Base-by-base conservation (phyloP, 2,797 vertebrate genomes). In the Aldrovandia affinis region DNA sequence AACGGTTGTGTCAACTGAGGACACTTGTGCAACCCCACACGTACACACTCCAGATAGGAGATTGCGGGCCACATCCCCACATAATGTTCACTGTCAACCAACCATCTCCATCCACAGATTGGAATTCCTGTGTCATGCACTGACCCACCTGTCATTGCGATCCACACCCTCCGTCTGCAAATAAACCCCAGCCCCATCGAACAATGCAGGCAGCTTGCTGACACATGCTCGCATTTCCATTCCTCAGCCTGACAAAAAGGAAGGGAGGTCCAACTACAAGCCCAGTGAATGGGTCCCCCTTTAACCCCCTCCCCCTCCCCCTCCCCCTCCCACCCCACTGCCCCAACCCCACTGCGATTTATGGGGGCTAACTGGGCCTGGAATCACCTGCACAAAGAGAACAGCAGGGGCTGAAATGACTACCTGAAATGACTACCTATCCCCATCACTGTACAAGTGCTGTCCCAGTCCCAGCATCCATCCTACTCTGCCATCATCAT, bases 231-330 rank as follows among this genome's bases (percentile, higher is more conserved):
- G 12, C 30, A 80, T 52, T 63, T 22, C 57, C 30, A 4, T 12
- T 70, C 68, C 10, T 25, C 54, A 73, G 42, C 12, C 78, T 84
- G 59, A 80, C 83, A 84, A 42, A n/a, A 18, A 78, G 50, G 59
- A 36, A 9, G 7, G 44, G 39, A 68, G 33, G 78, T 30, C 0
- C 28, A 50, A 80, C 47, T 15, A 54, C 47, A 28, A 14, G 54
- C 73, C 57, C 73, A 30, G 30, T 81, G 33, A 25, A 36, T 33
- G 30, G n/a, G n/a, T 33, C 28, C 33, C 80, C 0, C 55, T 75
- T n/a, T n/a, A n/a, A n/a, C 39, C 28, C 70, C 42, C 18, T 2
- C 73, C 22, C 14, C 36, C 14, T 33, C 28, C 33, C 80, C 0
- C 55, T 75, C 39, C 28, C 70, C 42, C 18, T 2, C 73, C 22